Percentiles rank a stretch among this genome's conserved stretches.
Evolutionary conservation across 2,888 invertebrate genomes (phyloP).

Genomic region (Gandaritis pyraliata): DNA sequence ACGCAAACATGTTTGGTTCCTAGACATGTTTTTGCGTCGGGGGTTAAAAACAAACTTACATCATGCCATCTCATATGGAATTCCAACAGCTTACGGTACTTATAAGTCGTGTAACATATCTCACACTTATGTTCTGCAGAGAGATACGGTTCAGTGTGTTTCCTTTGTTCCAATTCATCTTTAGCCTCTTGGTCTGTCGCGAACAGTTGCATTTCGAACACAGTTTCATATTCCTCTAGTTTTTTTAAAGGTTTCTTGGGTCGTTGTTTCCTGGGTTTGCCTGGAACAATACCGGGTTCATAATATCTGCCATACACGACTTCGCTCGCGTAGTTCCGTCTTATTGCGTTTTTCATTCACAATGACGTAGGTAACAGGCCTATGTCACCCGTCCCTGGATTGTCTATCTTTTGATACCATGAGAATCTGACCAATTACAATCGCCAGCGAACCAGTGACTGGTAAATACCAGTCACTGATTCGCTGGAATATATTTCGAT

Average conservation of each 20-base stretch:
- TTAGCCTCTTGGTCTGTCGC: conserved; percentile 9
- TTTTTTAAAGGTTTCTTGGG: conserved; percentile 2
- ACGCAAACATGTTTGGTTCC: too few species aligned
- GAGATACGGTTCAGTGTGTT: conserved; percentile 11
- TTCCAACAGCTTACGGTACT: conserved; percentile 10
- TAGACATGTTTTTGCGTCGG: too few species aligned
- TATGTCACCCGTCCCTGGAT: too few species aligned
- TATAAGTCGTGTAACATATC: conserved; percentile 19
- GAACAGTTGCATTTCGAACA: conserved; percentile 17
- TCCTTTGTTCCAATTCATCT: conserved; percentile 16
- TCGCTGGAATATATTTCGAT: too few species aligned
- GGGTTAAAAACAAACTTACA: conserved; percentile 18
- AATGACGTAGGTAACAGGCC: too few species aligned
- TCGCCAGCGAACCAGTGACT: too few species aligned
- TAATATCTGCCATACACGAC: too few species aligned
- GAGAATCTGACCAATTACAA: too few species aligned
- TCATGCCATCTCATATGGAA: conserved; percentile 26
- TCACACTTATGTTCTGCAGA: conserved; percentile 18
- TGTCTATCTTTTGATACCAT: too few species aligned
- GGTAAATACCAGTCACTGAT: too few species aligned
- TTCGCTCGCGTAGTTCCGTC: neutral
- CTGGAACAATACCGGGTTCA: neutral
- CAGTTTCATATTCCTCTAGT: conserved; percentile 4
- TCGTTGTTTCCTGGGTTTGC: neutral
- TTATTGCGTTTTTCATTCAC: too few species aligned